Percentiles rank a stretch among this genome's conserved stretches.
Conservation (phyloP, 2,113 vertebrate genomes). For the Cavia aperea region DNA sequence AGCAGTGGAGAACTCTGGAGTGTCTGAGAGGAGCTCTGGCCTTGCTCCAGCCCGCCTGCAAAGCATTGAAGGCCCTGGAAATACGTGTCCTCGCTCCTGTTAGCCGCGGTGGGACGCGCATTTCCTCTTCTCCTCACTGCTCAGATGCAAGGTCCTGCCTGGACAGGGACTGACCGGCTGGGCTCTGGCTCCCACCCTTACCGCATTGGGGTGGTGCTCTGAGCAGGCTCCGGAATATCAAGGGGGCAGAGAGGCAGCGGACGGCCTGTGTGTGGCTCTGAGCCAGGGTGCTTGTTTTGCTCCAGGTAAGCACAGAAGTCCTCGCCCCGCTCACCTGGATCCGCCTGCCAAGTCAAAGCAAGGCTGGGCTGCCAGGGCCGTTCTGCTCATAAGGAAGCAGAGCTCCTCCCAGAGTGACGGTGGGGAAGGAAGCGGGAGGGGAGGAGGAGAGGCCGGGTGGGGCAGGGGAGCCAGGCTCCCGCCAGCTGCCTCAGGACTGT, state of each 20-base stretch:
- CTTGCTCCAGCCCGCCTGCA: background rate
- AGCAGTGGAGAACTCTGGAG: too few species aligned
- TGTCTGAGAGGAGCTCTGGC: background rate
- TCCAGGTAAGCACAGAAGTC: background rate
- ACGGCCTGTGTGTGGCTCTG: rapidly evolving
- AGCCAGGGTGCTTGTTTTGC: rapidly evolving
- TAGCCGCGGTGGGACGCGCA: too few species aligned
- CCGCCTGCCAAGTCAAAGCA: rapidly evolving
- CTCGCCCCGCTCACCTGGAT: background rate
- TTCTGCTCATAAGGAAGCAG: too few species aligned
- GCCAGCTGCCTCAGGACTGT: rapidly evolving
- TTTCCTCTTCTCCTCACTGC: too few species aligned
- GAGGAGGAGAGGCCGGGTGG: background rate
- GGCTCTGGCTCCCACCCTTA: too few species aligned
- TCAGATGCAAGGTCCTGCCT: background rate
- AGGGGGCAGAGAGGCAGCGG: rapidly evolving
- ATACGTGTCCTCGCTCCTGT: too few species aligned
- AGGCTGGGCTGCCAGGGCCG: too few species aligned
- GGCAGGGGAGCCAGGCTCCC: background rate
- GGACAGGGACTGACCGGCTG: rapidly evolving
- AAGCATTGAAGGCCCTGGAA: too few species aligned
- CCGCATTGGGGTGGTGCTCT: too few species aligned
- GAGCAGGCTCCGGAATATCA: too few species aligned
- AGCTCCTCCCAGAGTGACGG: too few species aligned
- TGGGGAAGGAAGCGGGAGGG: background rate